Conservation (phyloP, 2,113 vertebrate species). For the Toxotes jaculatrix region DNA sequence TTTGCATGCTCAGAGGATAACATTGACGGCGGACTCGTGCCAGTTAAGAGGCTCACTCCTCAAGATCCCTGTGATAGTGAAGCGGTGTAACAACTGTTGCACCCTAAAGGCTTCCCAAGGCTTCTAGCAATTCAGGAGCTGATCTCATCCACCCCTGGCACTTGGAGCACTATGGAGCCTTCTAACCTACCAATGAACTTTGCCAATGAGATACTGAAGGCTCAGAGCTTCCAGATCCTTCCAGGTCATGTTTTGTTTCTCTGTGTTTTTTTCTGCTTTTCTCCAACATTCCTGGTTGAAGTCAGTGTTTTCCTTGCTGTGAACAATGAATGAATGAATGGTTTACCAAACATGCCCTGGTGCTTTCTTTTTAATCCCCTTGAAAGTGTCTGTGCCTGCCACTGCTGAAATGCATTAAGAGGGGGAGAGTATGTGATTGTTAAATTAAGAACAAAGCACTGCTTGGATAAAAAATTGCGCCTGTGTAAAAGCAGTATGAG, state of each 20-base stretch:
- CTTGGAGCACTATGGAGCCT: conserved; percentile 20
- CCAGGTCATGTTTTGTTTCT: conserved; percentile 3
- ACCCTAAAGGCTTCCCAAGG: background rate
- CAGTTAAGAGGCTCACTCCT: background rate
- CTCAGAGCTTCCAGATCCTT: conserved; percentile 9
- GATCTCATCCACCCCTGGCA: conserved; percentile 22
- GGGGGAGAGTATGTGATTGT: background rate
- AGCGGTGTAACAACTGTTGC: background rate
- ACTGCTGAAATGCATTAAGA: conserved; percentile 20
- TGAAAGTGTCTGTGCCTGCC: conserved; percentile 39
- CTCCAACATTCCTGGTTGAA: background rate
- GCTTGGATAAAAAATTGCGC: background rate
- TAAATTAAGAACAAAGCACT: conserved; percentile 24
- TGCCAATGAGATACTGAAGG: background rate
- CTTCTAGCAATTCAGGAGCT: background rate
- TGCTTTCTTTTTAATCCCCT: conserved; percentile 40
- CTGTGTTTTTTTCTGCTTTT: background rate
- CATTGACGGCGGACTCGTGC: background rate
- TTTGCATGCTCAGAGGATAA: background rate
- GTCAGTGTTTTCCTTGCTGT: background rate
- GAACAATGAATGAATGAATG: background rate
- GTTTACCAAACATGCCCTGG: background rate
- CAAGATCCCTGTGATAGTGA: background rate
- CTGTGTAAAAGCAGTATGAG: background rate
- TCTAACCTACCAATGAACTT: conserved; percentile 18